Conservation (phyloP, 1,140 invertebrate species). For the Drosophila kikkawai region DNA sequence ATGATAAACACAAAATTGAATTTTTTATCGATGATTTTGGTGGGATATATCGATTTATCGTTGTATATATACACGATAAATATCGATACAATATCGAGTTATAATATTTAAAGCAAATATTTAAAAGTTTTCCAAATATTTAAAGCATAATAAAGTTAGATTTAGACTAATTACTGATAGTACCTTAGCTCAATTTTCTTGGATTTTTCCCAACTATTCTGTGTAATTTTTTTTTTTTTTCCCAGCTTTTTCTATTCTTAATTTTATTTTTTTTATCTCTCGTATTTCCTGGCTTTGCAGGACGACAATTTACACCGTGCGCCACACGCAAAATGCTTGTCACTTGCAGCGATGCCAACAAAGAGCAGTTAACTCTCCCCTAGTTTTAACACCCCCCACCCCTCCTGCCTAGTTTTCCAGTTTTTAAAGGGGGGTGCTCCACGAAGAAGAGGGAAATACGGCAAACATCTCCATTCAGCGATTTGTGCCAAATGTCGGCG, state of each 20-base stretch:
- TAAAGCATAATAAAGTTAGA: neutral
- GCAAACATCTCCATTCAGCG: conserved; percentile 63
- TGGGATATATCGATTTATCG: no score
- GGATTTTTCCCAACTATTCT: no score
- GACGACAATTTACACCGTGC: conserved; percentile 76
- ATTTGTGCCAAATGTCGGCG: conserved; percentile 78
- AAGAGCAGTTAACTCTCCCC: conserved; percentile 37
- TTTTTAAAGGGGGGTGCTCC: neutral
- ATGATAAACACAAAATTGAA: neutral
- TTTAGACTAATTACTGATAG: neutral
- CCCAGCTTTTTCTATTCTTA: neutral
- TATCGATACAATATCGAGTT: neutral
- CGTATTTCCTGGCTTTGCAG: conserved; percentile 8
- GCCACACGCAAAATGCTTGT: conserved; percentile 79
- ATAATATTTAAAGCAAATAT: neutral
- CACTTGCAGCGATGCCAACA: conserved; percentile 78
- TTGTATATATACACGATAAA: no score
- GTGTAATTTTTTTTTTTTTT: conserved; percentile 2
- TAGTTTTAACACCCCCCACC: neutral
- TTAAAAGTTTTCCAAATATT: neutral
- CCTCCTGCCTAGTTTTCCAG: neutral
- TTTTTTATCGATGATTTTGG: no score
- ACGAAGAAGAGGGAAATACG: neutral
- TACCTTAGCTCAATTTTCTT: neutral
- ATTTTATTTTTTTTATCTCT: neutral